Conservation (phyloP, 2,888 invertebrate species). For the Latrodectus elegans region DNA sequence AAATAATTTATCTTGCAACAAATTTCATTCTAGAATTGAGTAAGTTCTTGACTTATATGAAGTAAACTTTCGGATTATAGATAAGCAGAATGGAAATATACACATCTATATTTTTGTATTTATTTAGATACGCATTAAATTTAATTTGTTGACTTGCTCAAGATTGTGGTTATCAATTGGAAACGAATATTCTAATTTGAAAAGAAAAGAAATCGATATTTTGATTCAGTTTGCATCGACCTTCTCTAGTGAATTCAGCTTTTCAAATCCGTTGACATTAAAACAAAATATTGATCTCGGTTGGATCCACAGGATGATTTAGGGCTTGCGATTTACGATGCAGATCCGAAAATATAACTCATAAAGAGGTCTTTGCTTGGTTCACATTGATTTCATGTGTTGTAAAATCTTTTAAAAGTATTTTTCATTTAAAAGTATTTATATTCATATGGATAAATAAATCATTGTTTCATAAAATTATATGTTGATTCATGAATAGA, state of each 20-base stretch:
- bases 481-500: not conserved
- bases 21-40: no score
- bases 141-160: constrained; percentile 33
- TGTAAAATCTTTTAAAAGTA: constrained; percentile 20
- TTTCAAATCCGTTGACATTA: constrained; percentile 26
- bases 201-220: constrained; percentile 36
- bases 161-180: constrained; percentile 46
- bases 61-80: no score
- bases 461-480: constrained; percentile 20
- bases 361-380: no score
- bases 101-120: no score
- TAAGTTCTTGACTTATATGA: no score
- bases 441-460: constrained; percentile 39
- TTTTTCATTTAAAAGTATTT: constrained; percentile 26
- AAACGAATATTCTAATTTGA: constrained; percentile 33
- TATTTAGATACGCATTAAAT: no score
- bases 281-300: constrained; percentile 33
- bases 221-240: constrained; percentile 38
- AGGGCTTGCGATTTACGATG: not conserved
- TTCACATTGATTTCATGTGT: no score
- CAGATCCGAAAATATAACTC: no score
- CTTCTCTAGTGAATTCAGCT: constrained; percentile 24
- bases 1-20: no score
- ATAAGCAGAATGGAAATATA: no score
- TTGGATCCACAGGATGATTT: not conserved